A percentile compares a stretch with the other conserved stretches of the same genome.
Conservation (phyloP, 1,140 invertebrate genomes). For the Nephotettix cincticeps region DNA sequence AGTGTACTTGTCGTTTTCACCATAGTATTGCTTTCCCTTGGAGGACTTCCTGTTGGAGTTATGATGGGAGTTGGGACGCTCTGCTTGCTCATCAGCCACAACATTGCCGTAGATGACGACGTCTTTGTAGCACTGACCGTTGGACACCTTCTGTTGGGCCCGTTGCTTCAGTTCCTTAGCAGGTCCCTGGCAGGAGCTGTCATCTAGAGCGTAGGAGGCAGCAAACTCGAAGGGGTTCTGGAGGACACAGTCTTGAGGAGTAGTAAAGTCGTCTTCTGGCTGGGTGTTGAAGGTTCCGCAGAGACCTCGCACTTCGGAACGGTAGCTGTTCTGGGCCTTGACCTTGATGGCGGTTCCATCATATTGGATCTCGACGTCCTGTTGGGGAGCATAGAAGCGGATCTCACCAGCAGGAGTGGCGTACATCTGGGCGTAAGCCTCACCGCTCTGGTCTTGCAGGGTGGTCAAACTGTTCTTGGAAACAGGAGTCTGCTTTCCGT, state of each 20-base stretch:
- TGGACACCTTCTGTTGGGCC: conserved; percentile 43
- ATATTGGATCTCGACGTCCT: conserved; percentile 52
- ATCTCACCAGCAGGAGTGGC: conserved; percentile 46
- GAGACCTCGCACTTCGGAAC: conserved; percentile 57
- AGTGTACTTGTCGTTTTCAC: conserved; percentile 29
- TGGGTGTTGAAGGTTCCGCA: conserved; percentile 63
- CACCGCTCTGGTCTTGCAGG: conserved; percentile 39
- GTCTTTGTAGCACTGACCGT: conserved; percentile 46
- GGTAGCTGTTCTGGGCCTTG: conserved; percentile 47
- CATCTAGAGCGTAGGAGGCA: conserved; percentile 55
- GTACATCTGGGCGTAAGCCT: conserved; percentile 52
- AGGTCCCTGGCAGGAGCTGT: conserved; percentile 47
- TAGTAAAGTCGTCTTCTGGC: conserved; percentile 54
- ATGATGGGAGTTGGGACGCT: conserved; percentile 9
- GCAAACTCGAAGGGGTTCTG: conserved; percentile 53
- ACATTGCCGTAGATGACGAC: conserved; percentile 29
- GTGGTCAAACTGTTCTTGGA: conserved; percentile 33
- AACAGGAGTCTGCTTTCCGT: conserved; percentile 43
- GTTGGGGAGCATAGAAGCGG: conserved; percentile 51
- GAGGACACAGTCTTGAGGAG: conserved; percentile 56
- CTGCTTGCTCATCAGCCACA: neutral
- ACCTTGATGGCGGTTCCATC: conserved; percentile 53
- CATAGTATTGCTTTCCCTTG: conserved; percentile 32
- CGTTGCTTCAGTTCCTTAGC: conserved; percentile 43
- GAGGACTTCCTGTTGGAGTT: conserved; percentile 35